Conservation (phyloP, 2,797 vertebrate genomes). For the Smutsia gigantea region DNA sequence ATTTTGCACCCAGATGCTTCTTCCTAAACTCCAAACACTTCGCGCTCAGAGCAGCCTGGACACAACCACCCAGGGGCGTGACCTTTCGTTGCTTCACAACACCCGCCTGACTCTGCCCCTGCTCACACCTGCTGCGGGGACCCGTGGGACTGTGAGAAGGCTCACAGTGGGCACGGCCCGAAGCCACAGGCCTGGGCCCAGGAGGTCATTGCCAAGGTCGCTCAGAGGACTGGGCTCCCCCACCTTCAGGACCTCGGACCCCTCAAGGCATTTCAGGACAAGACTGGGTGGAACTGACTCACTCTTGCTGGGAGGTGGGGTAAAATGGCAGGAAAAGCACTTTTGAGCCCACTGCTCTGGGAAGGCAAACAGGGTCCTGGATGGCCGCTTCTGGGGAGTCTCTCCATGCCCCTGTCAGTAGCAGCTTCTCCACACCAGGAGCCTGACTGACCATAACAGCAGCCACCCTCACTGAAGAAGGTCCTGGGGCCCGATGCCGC, state of each 20-base stretch:
- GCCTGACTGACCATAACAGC: not conserved
- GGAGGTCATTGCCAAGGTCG: not conserved
- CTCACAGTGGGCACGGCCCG: rapidly evolving
- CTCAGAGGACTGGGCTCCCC: not conserved
- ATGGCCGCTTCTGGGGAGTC: not conserved
- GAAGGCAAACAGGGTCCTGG: not conserved
- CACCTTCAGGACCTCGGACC: rapidly evolving
- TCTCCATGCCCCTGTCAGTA: rapidly evolving
- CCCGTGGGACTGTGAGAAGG: not conserved
- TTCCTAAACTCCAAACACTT: not conserved
- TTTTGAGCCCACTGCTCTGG: not conserved
- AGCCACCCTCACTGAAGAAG: rapidly evolving
- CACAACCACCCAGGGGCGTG: rapidly evolving
- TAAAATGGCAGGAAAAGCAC: not conserved
- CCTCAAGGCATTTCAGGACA: not conserved
- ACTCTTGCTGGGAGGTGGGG: not conserved
- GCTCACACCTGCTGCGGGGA: rapidly evolving
- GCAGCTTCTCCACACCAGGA: rapidly evolving
- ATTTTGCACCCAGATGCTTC: not conserved
- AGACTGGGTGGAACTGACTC: not conserved
- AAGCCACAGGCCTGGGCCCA: not conserved
- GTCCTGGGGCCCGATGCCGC: rapidly evolving
- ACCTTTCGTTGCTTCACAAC: not conserved
- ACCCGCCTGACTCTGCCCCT: rapidly evolving
- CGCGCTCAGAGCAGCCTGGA: not conserved